Evolutionary conservation across 2,113 vertebrate genomes (phyloP), one percentile per base, ranked within the genome.

Genomic region (Boleophthalmus pectinirostris): DNA sequence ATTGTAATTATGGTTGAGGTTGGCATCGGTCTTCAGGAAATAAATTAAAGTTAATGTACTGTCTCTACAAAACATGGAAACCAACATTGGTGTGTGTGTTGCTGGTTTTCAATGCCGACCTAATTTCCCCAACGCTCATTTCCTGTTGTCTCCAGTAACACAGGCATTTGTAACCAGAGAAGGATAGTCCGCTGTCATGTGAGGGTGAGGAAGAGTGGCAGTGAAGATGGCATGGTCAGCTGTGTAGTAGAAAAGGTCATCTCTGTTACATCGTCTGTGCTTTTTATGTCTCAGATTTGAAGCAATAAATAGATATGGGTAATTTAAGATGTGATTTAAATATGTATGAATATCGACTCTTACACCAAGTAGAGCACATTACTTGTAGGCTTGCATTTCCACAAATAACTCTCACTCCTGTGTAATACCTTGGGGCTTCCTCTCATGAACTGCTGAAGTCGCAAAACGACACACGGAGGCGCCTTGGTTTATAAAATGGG

Each of bases 351-450:
- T 66, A 24, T 0, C 69, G 29, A 68, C 71, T 63, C 43, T 58
- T n/a, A 70, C 66, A 85, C 29, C 66, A 29, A 61, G 58, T 33
- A 18, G 58, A 53, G 46, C 56, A 45, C 23, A 51, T 51, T 33
- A 67, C 66, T 78, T 53, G 73, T 33, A 65, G 43, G 56, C 53
- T 56, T 11, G 60, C 38, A 69, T 60, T 69, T 46, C 29, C 66
- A 65, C 78, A 74, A 70, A 85, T 51, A 73, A 75, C 68, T 53
- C 61, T 58, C 75, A 69, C 23, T 69, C 51, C 75, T 77, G 63
- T 82, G 78, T 79, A 77, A 84, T 83, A 77, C 49, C 73, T 29
- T 53, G 81, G 70, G 82, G 61, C 72, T 57, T 77, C 56, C 2
- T 72, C 78, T 54, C 54, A 21, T 12, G 47, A 60, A 68, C 71